Conservation (phyloP, 1,140 invertebrate genomes). For the Listronotus bonariensis region DNA sequence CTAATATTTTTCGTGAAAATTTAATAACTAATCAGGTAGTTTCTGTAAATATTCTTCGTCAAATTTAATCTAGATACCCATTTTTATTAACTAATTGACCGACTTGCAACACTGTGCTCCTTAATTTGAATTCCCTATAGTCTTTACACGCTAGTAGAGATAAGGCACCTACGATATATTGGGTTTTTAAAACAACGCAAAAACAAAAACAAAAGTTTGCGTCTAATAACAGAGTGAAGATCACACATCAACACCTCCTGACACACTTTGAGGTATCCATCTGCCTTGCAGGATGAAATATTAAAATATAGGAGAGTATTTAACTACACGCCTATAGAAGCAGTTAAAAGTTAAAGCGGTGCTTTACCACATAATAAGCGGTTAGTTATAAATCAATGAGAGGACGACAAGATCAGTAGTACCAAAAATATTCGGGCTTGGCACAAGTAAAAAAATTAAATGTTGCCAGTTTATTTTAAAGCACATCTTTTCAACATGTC, state of each 20-base stretch:
- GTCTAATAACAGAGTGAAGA: slow-evolving; percentile 45
- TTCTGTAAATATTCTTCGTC: too few relatives aligned
- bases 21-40: too few relatives aligned
- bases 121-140: too few relatives aligned
- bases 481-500: too few relatives aligned
- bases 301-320: slow-evolving; percentile 52
- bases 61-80: too few relatives aligned
- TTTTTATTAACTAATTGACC: too few relatives aligned
- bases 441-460: too few relatives aligned
- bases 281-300: slow-evolving; percentile 46
- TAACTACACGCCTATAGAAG: slow-evolving; percentile 50
- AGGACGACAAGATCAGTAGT: slow-evolving; percentile 41
- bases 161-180: too few relatives aligned
- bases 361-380: slow-evolving; percentile 52
- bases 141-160: too few relatives aligned
- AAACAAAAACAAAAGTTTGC: slow-evolving; percentile 4
- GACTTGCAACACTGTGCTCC: too few relatives aligned
- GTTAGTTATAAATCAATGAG: slow-evolving; percentile 51
- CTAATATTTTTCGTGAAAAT: too few relatives aligned
- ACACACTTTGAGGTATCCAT: slow-evolving; percentile 40
- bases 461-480: too few relatives aligned
- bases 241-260: slow-evolving; percentile 51
- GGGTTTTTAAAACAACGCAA: not conserved
- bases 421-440: slow-evolving; percentile 10
- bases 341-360: slow-evolving; percentile 49